Evolutionary conservation across 2,113 vertebrate species (phyloP), one percentile per base, ranked within the genome.

Genomic region (Boulengeromyrus knoepffleri): DNA sequence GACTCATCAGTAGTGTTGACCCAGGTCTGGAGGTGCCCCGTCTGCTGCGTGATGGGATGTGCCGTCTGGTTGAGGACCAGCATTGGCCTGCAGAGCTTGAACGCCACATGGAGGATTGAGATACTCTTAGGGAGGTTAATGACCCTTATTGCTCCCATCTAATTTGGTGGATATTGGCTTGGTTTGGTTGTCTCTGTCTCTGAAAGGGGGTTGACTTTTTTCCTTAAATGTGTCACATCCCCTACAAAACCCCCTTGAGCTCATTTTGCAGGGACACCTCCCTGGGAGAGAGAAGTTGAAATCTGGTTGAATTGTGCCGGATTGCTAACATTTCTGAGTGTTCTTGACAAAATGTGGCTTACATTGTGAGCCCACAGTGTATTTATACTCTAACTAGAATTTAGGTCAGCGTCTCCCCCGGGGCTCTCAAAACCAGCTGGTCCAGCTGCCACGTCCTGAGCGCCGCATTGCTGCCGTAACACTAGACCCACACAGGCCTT

Each of bases 321-420:
- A 80, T 80, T 80, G 74, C 36, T 80, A 80, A 80, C 31, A 80
- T 80, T 80, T 80, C 74, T 80, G 74, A 80, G 15, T 42, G 36
- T 80, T 80, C 74, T 42, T 80, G 74, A 80, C 74, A 80, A 80
- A 47, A n/a, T 21, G 42, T 85, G 83, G 83, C 83, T 36, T 53
- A 36, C 49, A 53, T 87, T 87, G 49, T 42, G 85, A 87, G 85
- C 24, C 49, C 50, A 39, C 24, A 47, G 39, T 52, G 49, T 87
- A 87, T 87, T 87, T 87, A 87, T 87, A 87, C 85, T 87, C 49
- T 27, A 87, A 87, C 27, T 87, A 49, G 85, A 87, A 87, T 87
- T 56, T 87, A 87, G 85, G 85, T 53, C 85, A 87, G n/a, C 9
- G 49, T 47, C 12, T 87, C 85, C 85, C 85, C 13, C 31, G 47